phyloP scores from a whole-genome alignment of 2,888 invertebrate species.

The Hirtodrosophila histrioides region DNA sequence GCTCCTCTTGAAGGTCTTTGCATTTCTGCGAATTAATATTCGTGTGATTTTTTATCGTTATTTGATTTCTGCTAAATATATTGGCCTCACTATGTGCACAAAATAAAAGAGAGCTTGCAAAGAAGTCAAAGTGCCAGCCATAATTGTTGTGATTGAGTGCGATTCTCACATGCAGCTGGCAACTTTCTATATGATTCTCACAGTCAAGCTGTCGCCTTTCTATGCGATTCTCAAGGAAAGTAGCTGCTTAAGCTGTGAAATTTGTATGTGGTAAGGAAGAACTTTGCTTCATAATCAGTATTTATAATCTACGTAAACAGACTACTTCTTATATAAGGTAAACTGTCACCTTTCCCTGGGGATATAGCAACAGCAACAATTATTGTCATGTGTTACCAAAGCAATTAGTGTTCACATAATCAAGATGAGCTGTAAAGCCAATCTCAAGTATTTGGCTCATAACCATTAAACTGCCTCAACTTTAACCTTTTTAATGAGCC shows the following conservation, averaged over 20 bases:
- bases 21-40: constrained; percentile 81
- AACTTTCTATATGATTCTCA: neutral
- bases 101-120: constrained; percentile 14
- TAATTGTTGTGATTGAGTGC: constrained; percentile 53
- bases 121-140: constrained; percentile 47
- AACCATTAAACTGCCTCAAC: constrained; percentile 65
- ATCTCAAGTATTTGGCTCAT: constrained; percentile 30
- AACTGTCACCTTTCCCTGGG: neutral
- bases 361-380: neutral
- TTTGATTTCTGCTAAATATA: constrained; percentile 74
- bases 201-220: constrained; percentile 1
- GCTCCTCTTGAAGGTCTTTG: constrained; percentile 73
- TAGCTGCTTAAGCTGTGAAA: too few relatives aligned
- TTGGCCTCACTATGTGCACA: constrained; percentile 6
- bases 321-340: too few relatives aligned
- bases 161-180: constrained; percentile 12
- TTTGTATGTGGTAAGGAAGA: too few relatives aligned
- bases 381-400: constrained; percentile 40
- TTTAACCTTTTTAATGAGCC: constrained; percentile 75
- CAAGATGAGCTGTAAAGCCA: constrained; percentile 37
- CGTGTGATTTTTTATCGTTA: constrained; percentile 82
- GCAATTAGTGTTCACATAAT: constrained; percentile 54
- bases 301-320: too few relatives aligned
- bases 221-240: constrained; percentile 5
- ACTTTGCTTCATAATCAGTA: too few relatives aligned